These are phyloP conservation scores for Porites lobata DNA, from an alignment of 92 coral and sea anemone genomes.

Conservation along the genomic window DNA sequence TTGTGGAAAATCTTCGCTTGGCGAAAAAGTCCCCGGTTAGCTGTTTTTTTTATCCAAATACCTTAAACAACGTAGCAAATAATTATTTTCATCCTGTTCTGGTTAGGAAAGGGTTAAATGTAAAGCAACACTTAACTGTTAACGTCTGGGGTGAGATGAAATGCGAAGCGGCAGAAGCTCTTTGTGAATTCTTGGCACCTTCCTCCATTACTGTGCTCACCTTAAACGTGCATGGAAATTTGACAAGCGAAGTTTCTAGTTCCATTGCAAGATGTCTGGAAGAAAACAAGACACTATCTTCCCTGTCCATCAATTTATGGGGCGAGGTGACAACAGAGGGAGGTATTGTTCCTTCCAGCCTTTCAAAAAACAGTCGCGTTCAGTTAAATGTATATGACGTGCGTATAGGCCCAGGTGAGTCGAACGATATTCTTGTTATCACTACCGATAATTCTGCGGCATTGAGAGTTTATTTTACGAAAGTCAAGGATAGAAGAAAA, in stretches of 20 bases:
- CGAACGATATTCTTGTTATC: no score
- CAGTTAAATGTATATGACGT: neutral
- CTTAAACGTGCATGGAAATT: neutral
- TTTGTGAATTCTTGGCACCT: neutral
- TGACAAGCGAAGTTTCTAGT: neutral
- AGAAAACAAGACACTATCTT: neutral
- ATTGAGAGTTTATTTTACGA: neutral
- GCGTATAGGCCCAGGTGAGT: neutral
- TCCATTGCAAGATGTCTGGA: neutral
- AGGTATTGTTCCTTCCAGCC: no score
- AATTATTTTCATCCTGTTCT: neutral
- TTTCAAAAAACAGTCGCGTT: neutral
- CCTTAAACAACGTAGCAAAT: neutral
- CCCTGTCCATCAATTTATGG: neutral
- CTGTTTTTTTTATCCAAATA: slow-evolving; percentile 5
- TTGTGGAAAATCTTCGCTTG: neutral
- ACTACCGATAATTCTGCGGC: neutral
- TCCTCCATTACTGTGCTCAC: neutral
- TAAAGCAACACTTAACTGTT: neutral
- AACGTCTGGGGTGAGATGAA: slow-evolving; percentile 21
- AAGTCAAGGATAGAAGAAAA: neutral
- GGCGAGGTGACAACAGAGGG: neutral
- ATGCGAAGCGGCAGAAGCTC: neutral
- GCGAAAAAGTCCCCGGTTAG: neutral
- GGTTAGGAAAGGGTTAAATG: no score